Percentiles rank a stretch among this genome's conserved stretches.
Conservation (phyloP, 2,113 vertebrate genomes). For the Malurus melanocephalus region DNA sequence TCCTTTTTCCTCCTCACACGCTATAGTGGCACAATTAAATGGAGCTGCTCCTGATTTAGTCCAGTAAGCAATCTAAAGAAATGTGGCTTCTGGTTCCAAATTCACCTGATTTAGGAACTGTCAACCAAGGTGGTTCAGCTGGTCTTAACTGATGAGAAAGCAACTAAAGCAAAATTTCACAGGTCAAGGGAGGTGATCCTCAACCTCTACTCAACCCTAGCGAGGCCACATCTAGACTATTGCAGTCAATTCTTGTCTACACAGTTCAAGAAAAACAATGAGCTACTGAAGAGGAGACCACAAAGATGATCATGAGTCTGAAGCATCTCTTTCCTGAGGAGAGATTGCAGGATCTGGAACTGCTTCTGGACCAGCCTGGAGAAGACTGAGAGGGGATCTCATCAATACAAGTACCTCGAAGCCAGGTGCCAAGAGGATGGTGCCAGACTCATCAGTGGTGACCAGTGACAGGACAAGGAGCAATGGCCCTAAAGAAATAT, state of each 20-base stretch:
- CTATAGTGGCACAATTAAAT: background rate
- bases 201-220: background rate
- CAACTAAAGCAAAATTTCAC: background rate
- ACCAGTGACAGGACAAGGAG: fast-evolving
- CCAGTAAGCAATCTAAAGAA: background rate
- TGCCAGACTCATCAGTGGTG: background rate
- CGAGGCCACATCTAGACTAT: background rate
- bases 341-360: background rate
- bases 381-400: background rate
- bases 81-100: background rate
- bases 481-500: background rate
- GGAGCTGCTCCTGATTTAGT: background rate
- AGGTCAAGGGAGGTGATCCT: background rate
- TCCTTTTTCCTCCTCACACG: background rate
- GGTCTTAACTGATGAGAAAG: background rate
- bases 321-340: background rate
- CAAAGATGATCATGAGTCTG: background rate
- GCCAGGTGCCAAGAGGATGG: background rate
- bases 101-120: background rate
- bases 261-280: background rate
- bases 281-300: background rate
- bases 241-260: background rate
- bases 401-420: background rate
- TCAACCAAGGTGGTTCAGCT: background rate
- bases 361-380: background rate